phyloP scores from a whole-genome alignment of 1,140 invertebrate genomes.

The Pectinophora gossypiella region DNA sequence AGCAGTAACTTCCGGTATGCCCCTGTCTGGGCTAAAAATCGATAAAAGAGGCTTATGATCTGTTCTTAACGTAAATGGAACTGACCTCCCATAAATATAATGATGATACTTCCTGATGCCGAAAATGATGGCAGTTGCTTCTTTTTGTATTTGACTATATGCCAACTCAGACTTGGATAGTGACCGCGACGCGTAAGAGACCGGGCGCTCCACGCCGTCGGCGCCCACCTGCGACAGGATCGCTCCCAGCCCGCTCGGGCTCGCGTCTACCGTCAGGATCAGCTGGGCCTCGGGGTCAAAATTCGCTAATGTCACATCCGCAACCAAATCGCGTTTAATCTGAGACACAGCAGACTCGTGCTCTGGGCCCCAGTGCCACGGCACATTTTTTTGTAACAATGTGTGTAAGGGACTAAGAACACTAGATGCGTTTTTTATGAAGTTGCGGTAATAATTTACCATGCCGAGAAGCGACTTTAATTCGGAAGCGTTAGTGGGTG shows the following conservation, averaged over 20 bases:
- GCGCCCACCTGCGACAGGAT: constrained; percentile 17
- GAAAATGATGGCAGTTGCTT: constrained; percentile 61
- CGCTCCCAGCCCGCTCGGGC: constrained; percentile 23
- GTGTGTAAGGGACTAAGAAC: constrained; percentile 32
- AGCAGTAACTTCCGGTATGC: too few species aligned
- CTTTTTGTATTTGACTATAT: constrained; percentile 61
- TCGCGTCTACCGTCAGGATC: constrained; percentile 29
- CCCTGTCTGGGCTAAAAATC: too few species aligned
- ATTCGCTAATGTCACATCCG: constrained; percentile 33
- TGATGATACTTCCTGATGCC: constrained; percentile 40
- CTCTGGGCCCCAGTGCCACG: constrained; percentile 13
- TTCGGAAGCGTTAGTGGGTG: constrained; percentile 39
- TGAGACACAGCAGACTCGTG: constrained; percentile 22
- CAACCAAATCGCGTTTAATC: constrained; percentile 26
- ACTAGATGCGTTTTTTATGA: constrained; percentile 43
- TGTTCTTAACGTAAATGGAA: too few species aligned
- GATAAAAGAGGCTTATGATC: too few species aligned
- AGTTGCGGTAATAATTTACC: constrained; percentile 59
- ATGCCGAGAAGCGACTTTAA: constrained; percentile 60
- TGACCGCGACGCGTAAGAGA: constrained; percentile 52
- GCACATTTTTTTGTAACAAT: constrained; percentile 21
- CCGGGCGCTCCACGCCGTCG: constrained; percentile 26
- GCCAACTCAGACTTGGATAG: constrained; percentile 47
- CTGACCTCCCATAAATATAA: constrained; percentile 30
- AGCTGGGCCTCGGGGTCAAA: constrained; percentile 40